Evolutionary conservation across 1,140 invertebrate species (phyloP).

Genomic region (Caenorhabditis briggsae): DNA sequence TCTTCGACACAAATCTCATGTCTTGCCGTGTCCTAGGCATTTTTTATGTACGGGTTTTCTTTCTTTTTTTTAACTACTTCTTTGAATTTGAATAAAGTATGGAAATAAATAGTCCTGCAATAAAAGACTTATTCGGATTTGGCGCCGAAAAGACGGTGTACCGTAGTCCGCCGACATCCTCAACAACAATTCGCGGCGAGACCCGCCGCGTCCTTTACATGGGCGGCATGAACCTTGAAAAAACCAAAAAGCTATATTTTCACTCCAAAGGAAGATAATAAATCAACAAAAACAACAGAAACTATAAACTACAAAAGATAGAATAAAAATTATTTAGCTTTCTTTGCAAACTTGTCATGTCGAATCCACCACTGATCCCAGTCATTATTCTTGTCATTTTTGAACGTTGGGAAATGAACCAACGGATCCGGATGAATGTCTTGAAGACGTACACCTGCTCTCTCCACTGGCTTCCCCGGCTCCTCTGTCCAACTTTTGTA

Average conservation of each 20-base stretch:
- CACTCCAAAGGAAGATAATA: background rate
- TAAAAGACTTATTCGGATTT: no score
- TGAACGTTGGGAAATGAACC: constrained; percentile 70
- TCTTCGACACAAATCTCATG: constrained; percentile 43
- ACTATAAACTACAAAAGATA: background rate
- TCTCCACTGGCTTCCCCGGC: constrained; percentile 49
- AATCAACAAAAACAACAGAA: background rate
- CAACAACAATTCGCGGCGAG: no score
- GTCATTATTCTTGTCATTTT: constrained; percentile 69
- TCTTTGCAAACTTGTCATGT: constrained; percentile 74
- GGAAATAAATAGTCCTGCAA: no score
- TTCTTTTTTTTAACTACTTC: background rate
- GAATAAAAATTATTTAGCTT: constrained; percentile 68
- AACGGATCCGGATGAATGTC: constrained; percentile 73
- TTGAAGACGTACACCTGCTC: constrained; percentile 58
- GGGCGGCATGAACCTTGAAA: no score
- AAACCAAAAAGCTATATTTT: no score
- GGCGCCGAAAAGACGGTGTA: no score
- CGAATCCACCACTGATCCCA: constrained; percentile 77
- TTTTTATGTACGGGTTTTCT: constrained; percentile 14
- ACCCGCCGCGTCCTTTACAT: no score
- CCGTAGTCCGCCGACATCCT: no score
- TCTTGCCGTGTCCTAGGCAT: background rate
- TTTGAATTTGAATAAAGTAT: background rate
- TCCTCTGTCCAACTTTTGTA: constrained; percentile 68